phyloP scores from a whole-genome alignment of 2,888 invertebrate species.

The Caenorhabditis wallacei region DNA sequence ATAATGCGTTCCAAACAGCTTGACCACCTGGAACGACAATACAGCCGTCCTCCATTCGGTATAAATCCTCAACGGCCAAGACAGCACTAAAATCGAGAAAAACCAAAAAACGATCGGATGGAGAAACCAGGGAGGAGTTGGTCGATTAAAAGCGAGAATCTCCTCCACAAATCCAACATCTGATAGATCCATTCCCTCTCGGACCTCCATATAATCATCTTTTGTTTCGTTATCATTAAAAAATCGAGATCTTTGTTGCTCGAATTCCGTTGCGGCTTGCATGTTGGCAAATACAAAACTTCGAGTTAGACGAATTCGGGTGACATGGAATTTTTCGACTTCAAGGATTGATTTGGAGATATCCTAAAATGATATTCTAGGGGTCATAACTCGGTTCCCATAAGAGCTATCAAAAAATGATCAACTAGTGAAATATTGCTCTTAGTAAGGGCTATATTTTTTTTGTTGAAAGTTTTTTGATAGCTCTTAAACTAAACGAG shows the following conservation, averaged over 20 bases:
- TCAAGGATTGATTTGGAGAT: constrained; percentile 65
- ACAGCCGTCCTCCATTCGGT: constrained; percentile 91
- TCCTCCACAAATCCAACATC: constrained; percentile 70
- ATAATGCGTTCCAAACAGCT: constrained; percentile 86
- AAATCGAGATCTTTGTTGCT: constrained; percentile 90
- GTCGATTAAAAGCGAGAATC: constrained; percentile 67
- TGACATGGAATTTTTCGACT: constrained; percentile 67
- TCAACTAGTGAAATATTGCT: too few relatives aligned
- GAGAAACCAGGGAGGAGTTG: constrained; percentile 83
- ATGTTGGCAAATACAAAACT: constrained; percentile 90
- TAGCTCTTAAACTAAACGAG: too few relatives aligned
- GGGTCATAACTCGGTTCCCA: too few relatives aligned
- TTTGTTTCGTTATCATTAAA: constrained; percentile 90
- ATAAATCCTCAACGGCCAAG: constrained; percentile 90
- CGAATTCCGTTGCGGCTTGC: constrained; percentile 88
- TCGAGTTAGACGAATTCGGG: constrained; percentile 63
- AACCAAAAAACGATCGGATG: constrained; percentile 89
- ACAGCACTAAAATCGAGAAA: constrained; percentile 88
- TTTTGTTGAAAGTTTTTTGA: too few relatives aligned
- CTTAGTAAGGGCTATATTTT: too few relatives aligned
- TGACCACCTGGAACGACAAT: constrained; percentile 89
- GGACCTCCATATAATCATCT: constrained; percentile 90
- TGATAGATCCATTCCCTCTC: constrained; percentile 89
- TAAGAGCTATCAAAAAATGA: too few relatives aligned
- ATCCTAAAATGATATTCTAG: constrained; percentile 46